Percentiles rank a stretch among this genome's conserved stretches.
These are phyloP conservation scores for Protobothrops flavoviridis DNA, from an alignment of 2,113 vertebrate genomes.

Conservation along the genomic window DNA sequence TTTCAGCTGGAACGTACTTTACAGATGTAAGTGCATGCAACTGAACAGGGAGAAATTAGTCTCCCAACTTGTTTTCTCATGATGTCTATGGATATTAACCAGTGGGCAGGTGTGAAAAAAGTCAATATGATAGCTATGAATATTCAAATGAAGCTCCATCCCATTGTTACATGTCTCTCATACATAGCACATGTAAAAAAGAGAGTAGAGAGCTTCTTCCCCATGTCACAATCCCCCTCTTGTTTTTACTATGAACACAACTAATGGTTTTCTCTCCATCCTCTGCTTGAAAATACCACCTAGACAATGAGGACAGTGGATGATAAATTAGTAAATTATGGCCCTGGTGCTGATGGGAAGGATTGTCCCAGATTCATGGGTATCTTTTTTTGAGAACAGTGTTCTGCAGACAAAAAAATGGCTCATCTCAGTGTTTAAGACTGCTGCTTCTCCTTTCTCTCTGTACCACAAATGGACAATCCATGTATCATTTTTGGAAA, in stretches of 20 bases:
- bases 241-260: neutral
- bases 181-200: neutral
- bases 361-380: neutral
- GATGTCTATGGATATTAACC: neutral
- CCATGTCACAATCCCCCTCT: neutral
- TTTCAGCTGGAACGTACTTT: constrained; percentile 34
- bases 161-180: neutral
- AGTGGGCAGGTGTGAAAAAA: neutral
- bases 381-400: neutral
- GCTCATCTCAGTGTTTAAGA: neutral
- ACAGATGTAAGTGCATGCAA: neutral
- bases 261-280: neutral
- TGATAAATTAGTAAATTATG: neutral
- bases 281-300: neutral
- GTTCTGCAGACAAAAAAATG: neutral
- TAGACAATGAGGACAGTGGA: neutral
- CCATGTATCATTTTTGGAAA: neutral
- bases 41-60: neutral
- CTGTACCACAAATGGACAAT: neutral
- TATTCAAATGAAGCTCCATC: neutral
- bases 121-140: neutral
- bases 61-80: neutral
- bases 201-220: neutral
- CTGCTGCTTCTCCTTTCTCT: neutral
- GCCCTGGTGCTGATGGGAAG: neutral